Conservation (phyloP, 2,113 vertebrate genomes). For the Ctenodactylus gundi region DNA sequence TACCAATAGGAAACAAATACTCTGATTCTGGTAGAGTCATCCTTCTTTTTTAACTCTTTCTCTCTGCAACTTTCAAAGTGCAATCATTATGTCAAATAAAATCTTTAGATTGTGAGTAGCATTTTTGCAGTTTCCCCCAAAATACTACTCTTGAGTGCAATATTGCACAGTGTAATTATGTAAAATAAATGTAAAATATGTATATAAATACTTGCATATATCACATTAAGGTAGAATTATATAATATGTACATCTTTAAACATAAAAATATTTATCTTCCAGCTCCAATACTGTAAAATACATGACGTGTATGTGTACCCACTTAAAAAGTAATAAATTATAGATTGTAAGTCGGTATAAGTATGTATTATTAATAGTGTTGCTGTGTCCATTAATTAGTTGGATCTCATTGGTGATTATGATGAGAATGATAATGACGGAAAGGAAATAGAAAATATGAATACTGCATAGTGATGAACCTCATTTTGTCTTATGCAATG, state of each 20-base stretch:
- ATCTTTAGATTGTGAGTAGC: neutral
- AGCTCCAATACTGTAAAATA: neutral
- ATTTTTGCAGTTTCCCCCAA: slow-evolving; percentile 3
- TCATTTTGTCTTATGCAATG: neutral
- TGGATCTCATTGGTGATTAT: neutral
- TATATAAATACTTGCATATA: neutral
- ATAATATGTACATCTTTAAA: neutral
- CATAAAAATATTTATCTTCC: neutral
- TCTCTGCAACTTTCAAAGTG: neutral
- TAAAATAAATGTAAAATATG: neutral
- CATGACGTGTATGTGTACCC: neutral
- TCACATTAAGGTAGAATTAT: neutral
- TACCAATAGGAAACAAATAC: no score
- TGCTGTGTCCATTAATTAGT: neutral
- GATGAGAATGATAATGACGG: neutral
- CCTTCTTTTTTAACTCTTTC: neutral
- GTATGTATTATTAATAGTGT: neutral
- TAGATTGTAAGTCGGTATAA: neutral
- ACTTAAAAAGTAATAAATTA: neutral
- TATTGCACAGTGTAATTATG: neutral
- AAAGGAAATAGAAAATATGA: neutral
- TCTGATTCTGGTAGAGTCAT: neutral
- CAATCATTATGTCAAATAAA: neutral
- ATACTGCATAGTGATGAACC: neutral
- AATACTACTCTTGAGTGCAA: no score